phyloP scores from a whole-genome alignment of 2,888 invertebrate genomes.

The Galerucella calmariensis region DNA sequence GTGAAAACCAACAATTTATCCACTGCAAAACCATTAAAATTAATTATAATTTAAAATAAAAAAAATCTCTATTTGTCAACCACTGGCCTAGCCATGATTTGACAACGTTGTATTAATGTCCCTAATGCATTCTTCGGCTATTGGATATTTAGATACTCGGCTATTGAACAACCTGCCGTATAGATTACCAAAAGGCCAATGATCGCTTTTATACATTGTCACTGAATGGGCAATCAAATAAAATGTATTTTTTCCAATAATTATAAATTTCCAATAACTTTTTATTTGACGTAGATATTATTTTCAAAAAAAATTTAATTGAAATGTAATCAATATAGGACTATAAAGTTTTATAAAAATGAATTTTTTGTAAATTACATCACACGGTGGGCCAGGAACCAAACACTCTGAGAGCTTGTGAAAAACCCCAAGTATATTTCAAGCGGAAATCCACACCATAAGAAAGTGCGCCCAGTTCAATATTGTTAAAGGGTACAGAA shows the following conservation, averaged over 20 bases:
- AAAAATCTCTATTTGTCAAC: too few relatives aligned
- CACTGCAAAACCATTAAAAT: too few relatives aligned
- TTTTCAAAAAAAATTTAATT: neutral
- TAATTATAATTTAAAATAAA: too few relatives aligned
- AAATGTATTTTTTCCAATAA: conserved; percentile 28
- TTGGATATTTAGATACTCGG: conserved; percentile 41
- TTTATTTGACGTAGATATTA: neutral
- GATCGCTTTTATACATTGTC: conserved; percentile 29
- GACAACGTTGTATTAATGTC: conserved; percentile 37
- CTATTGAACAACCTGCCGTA: conserved; percentile 41
- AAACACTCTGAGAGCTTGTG: too few relatives aligned
- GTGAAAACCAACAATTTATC: too few relatives aligned
- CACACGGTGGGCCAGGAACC: too few relatives aligned
- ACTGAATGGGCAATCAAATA: conserved; percentile 30
- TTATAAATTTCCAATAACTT: neutral
- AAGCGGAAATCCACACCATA: too few relatives aligned
- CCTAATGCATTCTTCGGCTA: conserved; percentile 41
- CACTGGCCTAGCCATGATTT: neutral
- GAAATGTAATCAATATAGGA: conserved; percentile 4
- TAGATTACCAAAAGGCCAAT: conserved; percentile 42
- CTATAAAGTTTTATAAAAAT: neutral
- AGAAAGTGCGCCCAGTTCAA: too few relatives aligned
- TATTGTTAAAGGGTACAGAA: too few relatives aligned
- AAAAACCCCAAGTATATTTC: too few relatives aligned
- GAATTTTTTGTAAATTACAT: neutral